These are phyloP conservation scores for Seira musarum DNA, from an alignment of 2,888 invertebrate genomes.

Conservation along the genomic window DNA sequence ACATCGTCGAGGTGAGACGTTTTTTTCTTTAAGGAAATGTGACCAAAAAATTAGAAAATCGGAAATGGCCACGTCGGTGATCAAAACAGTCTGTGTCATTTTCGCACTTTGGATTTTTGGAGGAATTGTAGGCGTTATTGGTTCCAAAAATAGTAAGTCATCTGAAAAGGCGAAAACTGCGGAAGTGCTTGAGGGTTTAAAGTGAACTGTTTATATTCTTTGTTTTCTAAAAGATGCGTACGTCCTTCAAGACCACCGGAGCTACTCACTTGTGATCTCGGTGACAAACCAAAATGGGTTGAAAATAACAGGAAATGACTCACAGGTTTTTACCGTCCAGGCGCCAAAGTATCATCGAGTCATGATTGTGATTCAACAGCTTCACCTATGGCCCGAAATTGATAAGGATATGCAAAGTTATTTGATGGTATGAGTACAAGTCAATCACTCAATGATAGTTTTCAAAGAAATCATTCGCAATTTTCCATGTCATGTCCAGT, in stretches of 20 bases:
- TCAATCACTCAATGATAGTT: background rate
- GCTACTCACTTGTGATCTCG: slow-evolving; percentile 26
- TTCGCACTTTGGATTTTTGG: background rate
- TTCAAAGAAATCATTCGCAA: no score
- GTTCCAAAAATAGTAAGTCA: slow-evolving; percentile 36
- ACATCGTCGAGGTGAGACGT: no score
- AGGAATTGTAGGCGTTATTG: background rate
- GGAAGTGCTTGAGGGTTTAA: background rate
- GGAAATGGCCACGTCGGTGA: background rate
- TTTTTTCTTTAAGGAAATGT: no score
- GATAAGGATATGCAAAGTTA: slow-evolving; percentile 37
- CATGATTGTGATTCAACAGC: slow-evolving; percentile 46
- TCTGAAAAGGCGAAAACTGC: background rate
- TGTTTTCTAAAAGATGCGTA: slow-evolving; percentile 31
- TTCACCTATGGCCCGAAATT: slow-evolving; percentile 36
- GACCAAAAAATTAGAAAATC: no score
- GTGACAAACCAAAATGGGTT: slow-evolving; percentile 46
- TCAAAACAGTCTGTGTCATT: background rate
- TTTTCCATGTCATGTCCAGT: no score
- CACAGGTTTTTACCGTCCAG: slow-evolving; percentile 35
- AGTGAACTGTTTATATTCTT: background rate
- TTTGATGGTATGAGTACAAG: slow-evolving; percentile 24
- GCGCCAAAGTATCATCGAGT: slow-evolving; percentile 45
- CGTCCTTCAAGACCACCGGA: slow-evolving; percentile 34
- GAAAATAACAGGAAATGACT: slow-evolving; percentile 37